These are phyloP conservation scores for Bos indicus DNA, from an alignment of 2,113 vertebrate species.

Conservation along the genomic window DNA sequence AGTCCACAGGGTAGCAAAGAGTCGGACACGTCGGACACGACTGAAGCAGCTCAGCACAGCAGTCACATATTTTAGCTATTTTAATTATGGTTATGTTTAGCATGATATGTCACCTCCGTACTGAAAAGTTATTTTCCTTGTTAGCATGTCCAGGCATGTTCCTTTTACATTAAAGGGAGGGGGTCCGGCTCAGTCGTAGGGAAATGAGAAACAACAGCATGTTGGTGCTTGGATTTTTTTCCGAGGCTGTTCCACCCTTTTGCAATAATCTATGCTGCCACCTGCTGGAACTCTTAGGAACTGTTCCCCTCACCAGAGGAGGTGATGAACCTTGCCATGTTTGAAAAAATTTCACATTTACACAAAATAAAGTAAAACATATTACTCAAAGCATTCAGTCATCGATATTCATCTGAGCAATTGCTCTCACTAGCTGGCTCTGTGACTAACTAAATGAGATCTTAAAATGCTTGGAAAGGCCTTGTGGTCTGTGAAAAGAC, in stretches of 20 bases:
- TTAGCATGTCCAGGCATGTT: too few relatives aligned
- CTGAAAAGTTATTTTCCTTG: not conserved
- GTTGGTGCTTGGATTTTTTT: not conserved
- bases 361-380: not conserved
- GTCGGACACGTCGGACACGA: not conserved
- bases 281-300: slow-evolving; percentile 70
- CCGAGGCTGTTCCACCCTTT: not conserved
- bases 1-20: not conserved
- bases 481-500: not conserved
- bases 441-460: not conserved
- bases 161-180: not conserved
- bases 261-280: slow-evolving; percentile 69
- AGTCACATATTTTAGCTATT: not conserved
- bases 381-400: not conserved
- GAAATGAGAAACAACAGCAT: not conserved
- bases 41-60: not conserved
- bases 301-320: not conserved
- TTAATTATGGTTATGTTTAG: not conserved
- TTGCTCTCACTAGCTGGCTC: not conserved
- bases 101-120: not conserved
- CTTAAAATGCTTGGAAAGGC: not conserved
- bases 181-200: not conserved
- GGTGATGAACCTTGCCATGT: not conserved
- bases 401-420: not conserved
- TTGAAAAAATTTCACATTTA: not conserved